Conservation (phyloP, 2,888 invertebrate genomes). For the Caenorhabditis plicata region DNA sequence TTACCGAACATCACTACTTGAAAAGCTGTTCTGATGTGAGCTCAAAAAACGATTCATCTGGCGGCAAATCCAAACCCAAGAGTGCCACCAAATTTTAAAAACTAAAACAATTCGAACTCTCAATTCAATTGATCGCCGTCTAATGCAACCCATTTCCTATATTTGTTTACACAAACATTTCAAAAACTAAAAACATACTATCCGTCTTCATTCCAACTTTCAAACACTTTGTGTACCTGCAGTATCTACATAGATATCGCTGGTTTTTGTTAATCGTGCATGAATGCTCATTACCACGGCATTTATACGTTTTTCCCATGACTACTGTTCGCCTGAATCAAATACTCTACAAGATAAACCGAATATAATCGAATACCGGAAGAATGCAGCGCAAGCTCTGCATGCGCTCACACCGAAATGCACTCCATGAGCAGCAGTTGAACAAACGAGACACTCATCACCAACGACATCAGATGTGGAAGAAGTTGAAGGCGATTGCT, state of each 20-base stretch:
- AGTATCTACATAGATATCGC: conserved; percentile 30
- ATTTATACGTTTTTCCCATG: conserved; percentile 25
- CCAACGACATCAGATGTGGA: not conserved
- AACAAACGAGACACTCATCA: conserved; percentile 36
- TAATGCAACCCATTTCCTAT: no score
- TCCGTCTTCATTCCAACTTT: conserved; percentile 39
- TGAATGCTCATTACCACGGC: conserved; percentile 16
- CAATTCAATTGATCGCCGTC: no score
- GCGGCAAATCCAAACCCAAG: no score
- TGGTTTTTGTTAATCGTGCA: conserved; percentile 26
- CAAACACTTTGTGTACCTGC: conserved; percentile 37
- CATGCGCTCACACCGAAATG: conserved; percentile 42
- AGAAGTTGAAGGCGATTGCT: not conserved
- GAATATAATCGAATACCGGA: no score
- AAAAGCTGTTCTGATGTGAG: no score
- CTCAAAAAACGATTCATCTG: no score
- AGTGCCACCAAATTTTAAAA: no score
- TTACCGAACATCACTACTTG: no score
- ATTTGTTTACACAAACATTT: not conserved
- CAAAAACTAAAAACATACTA: conserved; percentile 15
- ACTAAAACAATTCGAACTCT: no score
- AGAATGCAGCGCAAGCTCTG: conserved; percentile 43
- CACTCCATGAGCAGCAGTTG: conserved; percentile 35
- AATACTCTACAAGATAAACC: no score
- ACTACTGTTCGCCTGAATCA: conserved; percentile 35